Conservation (phyloP, 2,888 invertebrate species). For the Aspidiotus destructor region DNA sequence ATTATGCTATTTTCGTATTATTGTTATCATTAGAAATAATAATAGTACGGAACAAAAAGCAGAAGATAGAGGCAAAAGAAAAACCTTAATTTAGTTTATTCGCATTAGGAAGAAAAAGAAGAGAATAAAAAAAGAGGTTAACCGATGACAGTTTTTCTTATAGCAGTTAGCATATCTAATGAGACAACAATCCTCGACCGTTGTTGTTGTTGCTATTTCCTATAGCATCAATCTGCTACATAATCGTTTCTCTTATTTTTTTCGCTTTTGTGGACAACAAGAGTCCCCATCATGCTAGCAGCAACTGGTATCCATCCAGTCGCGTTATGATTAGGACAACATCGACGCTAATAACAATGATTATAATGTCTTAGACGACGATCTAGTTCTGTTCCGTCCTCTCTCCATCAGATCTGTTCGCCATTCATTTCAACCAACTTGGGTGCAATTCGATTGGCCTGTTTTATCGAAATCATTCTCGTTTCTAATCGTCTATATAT, state of each 20-base stretch:
- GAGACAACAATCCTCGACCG: constrained; percentile 27
- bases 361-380: constrained; percentile 2
- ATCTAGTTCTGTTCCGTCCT: background rate
- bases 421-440: constrained; percentile 19
- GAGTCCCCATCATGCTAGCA: background rate
- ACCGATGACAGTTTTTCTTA: constrained; percentile 4
- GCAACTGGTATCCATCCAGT: background rate
- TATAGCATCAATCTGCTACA: constrained; percentile 24
- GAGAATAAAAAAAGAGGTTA: background rate
- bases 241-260: constrained; percentile 1
- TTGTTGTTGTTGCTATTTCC: constrained; percentile 20
- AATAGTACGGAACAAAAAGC: background rate
- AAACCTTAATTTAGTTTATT: background rate
- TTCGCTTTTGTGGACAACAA: constrained; percentile 6
- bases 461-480: constrained; percentile 29
- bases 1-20: too few relatives aligned
- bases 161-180: constrained; percentile 29
- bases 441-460: constrained; percentile 24
- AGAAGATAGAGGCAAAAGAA: background rate
- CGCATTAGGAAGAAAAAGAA: background rate
- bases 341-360: background rate
- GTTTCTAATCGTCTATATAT: constrained; percentile 18
- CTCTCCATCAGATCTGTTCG: constrained; percentile 6
- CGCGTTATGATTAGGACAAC: constrained; percentile 1
- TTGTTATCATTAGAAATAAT: background rate